These are phyloP conservation scores for Gobius niger DNA, from an alignment of 2,113 vertebrate genomes.

Conservation along the genomic window DNA sequence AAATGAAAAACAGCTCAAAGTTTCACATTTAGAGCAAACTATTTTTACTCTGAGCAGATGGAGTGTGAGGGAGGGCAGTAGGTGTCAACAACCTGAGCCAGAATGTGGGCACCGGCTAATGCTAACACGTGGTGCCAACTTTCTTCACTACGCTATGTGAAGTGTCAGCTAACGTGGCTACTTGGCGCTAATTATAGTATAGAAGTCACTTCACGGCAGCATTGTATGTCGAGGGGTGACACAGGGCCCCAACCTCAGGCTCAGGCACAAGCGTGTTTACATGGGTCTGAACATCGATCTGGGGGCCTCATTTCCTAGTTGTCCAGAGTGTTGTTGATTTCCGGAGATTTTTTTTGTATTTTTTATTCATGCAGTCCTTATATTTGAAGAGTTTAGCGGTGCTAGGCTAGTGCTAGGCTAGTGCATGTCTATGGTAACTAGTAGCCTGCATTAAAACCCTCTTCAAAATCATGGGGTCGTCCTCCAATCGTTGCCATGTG, in stretches of 20 bases:
- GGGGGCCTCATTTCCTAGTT: too few species aligned
- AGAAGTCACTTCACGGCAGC: slow-evolving; percentile 52
- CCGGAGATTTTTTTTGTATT: too few species aligned
- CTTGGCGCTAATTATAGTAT: slow-evolving; percentile 68
- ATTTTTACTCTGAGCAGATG: slow-evolving; percentile 15
- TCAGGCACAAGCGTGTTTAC: background rate
- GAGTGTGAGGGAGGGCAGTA: background rate
- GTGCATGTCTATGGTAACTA: too few species aligned
- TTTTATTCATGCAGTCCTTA: too few species aligned
- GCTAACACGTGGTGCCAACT: slow-evolving; percentile 47
- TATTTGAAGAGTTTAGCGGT: too few species aligned
- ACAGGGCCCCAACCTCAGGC: background rate
- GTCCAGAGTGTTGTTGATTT: too few species aligned
- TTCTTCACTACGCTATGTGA: slow-evolving; percentile 55
- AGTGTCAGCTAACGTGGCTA: slow-evolving; percentile 56
- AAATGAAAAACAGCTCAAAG: slow-evolving; percentile 13
- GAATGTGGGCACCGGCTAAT: slow-evolving; percentile 36
- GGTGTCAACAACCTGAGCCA: slow-evolving; percentile 53
- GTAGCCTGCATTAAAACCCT: too few species aligned
- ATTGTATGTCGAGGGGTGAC: slow-evolving; percentile 47
- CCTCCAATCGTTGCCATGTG: too few species aligned
- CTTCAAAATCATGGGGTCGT: too few species aligned
- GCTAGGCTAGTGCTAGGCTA: too few species aligned
- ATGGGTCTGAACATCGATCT: background rate
- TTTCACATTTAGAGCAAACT: slow-evolving; percentile 31